Evolutionary conservation across 2,888 invertebrate genomes (phyloP), one percentile per base, ranked within the genome.

Genomic region (Andrena praecox): DNA sequence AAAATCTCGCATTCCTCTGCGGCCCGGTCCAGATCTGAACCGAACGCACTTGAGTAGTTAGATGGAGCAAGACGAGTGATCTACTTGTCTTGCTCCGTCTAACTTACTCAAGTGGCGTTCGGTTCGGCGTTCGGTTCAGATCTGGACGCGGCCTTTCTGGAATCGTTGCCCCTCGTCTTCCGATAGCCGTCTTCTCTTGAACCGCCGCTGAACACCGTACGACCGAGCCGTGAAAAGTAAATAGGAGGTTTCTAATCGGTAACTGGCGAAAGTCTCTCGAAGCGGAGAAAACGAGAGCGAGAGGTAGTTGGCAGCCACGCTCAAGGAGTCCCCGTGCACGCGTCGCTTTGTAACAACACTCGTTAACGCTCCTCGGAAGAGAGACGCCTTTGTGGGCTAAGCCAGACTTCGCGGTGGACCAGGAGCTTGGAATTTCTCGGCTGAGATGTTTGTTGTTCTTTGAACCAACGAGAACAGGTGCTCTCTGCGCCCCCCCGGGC

Each of bases 191-290:
- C n/a, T n/a, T n/a, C n/a, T 33, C 42, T 52, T n/a, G 10, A n/a
- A 16, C 1, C 33, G 16, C 16, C 12, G 29, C 4, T 16, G 33
- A 20, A n/a, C 35, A 56, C 24, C 20, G 12, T 24, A 20, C 33
- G 29, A n/a, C 24, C 35, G 27, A 50, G 64, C 27, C 54, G 73
- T 81, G 74, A 77, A 75, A 85, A 79, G 72, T 78, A 78, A 83
- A 83, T 77, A 76, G 31, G 68, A 77, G 84, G 80, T 89, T 89
- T 88, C 89, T 88, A 88, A 85, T 85, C 85, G 85, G 70, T 75
- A 75, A 71, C 79, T 63, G 79, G 90, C 82, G 90, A 90, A 90
- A 90, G 90, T 90, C 81, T 86, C 52, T 85, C 52, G 74, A 35
- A 42, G 66, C 56, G 68, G 77, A 68, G 85, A 80, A 82, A 80